Base-by-base conservation (phyloP, 2,888 invertebrate genomes). In the Lobophora halterata region DNA sequence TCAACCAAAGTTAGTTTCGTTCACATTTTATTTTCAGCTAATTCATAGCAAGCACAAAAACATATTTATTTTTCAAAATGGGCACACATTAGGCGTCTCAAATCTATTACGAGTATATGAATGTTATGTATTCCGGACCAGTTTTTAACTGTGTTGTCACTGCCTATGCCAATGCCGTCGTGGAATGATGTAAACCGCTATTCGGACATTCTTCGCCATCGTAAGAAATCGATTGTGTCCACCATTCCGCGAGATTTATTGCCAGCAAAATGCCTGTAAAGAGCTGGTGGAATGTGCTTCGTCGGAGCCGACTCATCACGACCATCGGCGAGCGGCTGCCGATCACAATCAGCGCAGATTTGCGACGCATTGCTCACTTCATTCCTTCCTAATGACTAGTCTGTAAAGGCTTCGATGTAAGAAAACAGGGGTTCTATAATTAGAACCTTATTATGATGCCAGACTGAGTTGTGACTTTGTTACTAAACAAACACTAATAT, bases 201-300 rank as follows among this genome's bases (percentile, higher is more conserved):
- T 48, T 43, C 38, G 39, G 35, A 32, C 48, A 50, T 53, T 50
- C 53, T 36, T 53, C 34, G 20, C 38, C 39, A 37, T 39, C 39
- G 33, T 46, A 46, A 46, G 50, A 40, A 53, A 53, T 53, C 46
- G 50, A 48, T 53, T 53, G 46, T 48, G 32, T 30, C 32, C 28
- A 41, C 37, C 41, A 40, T 42, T 24, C 33, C 30, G 34, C 31
- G 13, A 34, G 43, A 45, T 50, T 53, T 52, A 52, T 52, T 42
- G 47, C 47, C 32, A 41, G 50, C 48, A 45, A 54, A 53, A 55
- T 54, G 55, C 43, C 65, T 57, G 64, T 70, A 68, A 65, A 65
- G 55, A 58, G 56, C 51, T 45, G 48, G 38, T 50, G 43, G 36
- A 30, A 30, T 26, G 38, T 30, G 47, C 39, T 30, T 56, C 52